A percentile compares a stretch with the other conserved stretches of the same genome.
These are phyloP conservation scores for Arvicanthis niloticus DNA, from an alignment of 2,113 vertebrate species.

Conservation along the genomic window DNA sequence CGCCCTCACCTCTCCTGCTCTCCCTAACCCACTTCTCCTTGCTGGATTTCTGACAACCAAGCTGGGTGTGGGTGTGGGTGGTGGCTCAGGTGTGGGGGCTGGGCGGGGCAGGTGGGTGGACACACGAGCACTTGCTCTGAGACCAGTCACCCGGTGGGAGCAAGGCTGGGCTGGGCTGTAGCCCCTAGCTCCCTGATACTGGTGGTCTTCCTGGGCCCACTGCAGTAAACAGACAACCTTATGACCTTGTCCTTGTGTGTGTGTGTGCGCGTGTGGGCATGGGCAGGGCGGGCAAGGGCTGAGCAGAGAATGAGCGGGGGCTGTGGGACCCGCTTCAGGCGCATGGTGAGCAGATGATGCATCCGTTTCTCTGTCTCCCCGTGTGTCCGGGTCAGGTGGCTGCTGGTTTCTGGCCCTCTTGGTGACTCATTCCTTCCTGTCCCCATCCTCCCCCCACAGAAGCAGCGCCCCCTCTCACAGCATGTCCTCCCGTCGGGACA, in stretches of 20 bases:
- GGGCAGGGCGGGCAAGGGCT: conserved; percentile 77
- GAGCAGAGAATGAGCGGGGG: conserved; percentile 80
- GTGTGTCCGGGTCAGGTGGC: conserved; percentile 60
- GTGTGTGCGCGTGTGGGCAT: conserved; percentile 70
- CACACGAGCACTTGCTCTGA: conserved; percentile 78
- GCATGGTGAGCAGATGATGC: conserved; percentile 78
- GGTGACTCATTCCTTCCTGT: conserved; percentile 69
- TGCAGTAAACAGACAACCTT: conserved; percentile 90
- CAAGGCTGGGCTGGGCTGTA: conserved; percentile 47
- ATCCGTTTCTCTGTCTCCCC: conserved; percentile 79
- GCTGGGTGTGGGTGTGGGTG: conserved; percentile 78
- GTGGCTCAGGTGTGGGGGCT: conserved; percentile 68
- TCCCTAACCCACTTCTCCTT: conserved; percentile 80
- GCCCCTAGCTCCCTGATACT: conserved; percentile 50
- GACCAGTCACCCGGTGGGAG: conserved; percentile 43
- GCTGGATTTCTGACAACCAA: conserved; percentile 79
- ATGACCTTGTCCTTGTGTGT: conserved; percentile 84
- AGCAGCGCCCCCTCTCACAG: conserved; percentile 92
- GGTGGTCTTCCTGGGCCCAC: conserved; percentile 82
- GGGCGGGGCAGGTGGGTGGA: conserved; percentile 64
- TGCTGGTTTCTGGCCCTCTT: conserved; percentile 64
- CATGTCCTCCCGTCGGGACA: conserved; percentile 97
- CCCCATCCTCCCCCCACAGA: conserved; percentile 84
- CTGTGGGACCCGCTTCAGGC: conserved; percentile 82
- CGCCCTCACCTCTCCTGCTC: conserved; percentile 74